phyloP scores from a whole-genome alignment of 2,888 invertebrate species.

The Drosophila buzzatii region DNA sequence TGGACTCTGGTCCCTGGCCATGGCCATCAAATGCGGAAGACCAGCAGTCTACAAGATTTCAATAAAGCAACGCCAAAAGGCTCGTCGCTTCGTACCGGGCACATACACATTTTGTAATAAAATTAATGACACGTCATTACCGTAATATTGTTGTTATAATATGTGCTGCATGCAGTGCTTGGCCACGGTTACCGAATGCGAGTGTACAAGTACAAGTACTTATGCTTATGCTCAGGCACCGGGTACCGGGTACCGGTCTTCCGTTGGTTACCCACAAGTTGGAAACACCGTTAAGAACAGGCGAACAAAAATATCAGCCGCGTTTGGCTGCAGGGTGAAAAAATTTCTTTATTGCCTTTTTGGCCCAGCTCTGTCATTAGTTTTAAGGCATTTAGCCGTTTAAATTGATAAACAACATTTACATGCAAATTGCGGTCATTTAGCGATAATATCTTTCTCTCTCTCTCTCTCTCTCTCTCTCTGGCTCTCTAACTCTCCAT shows the following conservation, averaged over 20 bases:
- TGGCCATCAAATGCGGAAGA: conserved; percentile 70
- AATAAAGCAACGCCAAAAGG: conserved; percentile 71
- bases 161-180: conserved; percentile 55
- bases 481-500: background rate
- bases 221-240: background rate
- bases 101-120: conserved; percentile 78
- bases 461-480: conserved; percentile 2
- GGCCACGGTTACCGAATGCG: conserved; percentile 18
- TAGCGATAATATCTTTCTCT: conserved; percentile 66
- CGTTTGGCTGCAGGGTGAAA: conserved; percentile 66
- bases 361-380: conserved; percentile 71
- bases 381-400: conserved; percentile 76
- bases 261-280: conserved; percentile 15
- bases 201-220: conserved; percentile 19
- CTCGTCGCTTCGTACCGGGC: conserved; percentile 33
- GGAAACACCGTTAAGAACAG: conserved; percentile 56
- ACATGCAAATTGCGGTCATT: conserved; percentile 79
- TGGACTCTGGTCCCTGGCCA: conserved; percentile 1
- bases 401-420: conserved; percentile 79
- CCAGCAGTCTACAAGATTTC: conserved; percentile 71
- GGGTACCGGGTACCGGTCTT: conserved; percentile 15
- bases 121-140: conserved; percentile 81
- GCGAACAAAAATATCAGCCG: conserved; percentile 18
- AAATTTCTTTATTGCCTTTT: conserved; percentile 74
- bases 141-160: conserved; percentile 79